Evolutionary conservation across 1,140 invertebrate genomes (phyloP).

Genomic region (Mizuhopecten yessoensis): DNA sequence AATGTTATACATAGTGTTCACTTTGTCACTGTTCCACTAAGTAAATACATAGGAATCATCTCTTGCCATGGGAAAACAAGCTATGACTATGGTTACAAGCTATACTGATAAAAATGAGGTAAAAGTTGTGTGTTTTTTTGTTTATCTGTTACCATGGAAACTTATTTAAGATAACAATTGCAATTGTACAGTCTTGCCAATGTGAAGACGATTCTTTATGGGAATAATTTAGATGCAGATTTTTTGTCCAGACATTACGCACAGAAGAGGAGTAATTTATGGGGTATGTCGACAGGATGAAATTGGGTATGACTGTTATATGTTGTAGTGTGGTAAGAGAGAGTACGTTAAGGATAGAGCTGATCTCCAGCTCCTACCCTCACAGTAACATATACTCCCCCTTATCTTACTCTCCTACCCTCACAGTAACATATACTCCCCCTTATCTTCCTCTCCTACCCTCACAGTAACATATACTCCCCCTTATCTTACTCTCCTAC

Average conservation of each 20-base stretch:
- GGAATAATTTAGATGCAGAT: constrained; percentile 15
- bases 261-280: constrained; percentile 17
- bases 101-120: background rate
- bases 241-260: background rate
- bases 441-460: no score
- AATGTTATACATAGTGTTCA: no score
- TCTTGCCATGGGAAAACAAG: background rate
- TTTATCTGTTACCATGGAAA: background rate
- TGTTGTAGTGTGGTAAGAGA: background rate
- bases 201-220: background rate
- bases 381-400: no score
- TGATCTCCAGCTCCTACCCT: background rate
- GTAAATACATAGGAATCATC: no score
- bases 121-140: background rate
- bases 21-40: no score
- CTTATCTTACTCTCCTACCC: no score
- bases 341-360: background rate
- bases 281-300: background rate
- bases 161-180: background rate
- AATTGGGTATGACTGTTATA: background rate
- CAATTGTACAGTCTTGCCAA: background rate
- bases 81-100: background rate
- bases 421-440: no score
- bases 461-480: no score
- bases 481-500: no score